Conservation (phyloP, 2,113 vertebrate genomes). For the Penelope pileata region DNA sequence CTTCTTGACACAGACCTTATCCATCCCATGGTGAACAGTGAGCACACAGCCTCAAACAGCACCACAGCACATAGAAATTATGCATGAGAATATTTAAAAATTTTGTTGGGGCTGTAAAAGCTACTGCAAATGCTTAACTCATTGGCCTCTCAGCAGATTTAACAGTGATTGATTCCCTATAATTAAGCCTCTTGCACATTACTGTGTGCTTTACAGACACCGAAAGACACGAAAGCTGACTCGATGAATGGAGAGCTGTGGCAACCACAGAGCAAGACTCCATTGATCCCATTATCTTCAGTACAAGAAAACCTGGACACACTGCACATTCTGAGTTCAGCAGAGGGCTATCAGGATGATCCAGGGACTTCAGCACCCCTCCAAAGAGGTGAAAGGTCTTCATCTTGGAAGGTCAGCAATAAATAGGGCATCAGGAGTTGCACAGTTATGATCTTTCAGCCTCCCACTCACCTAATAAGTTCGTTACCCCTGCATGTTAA, state of each 20-base stretch:
- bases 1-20: neutral
- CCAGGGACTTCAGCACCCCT: neutral
- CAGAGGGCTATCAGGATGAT: neutral
- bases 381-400: neutral
- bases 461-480: neutral
- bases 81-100: too few relatives aligned
- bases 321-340: neutral
- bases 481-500: neutral
- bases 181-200: neutral
- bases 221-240: neutral
- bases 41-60: rapidly evolving
- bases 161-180: neutral
- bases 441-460: neutral
- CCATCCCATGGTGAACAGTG: neutral
- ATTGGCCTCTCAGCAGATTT: neutral
- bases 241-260: neutral
- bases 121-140: neutral
- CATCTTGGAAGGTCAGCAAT: neutral
- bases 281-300: neutral
- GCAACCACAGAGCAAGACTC: rapidly evolving
- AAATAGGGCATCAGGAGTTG: neutral
- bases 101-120: neutral
- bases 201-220: neutral
- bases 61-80: too few relatives aligned
- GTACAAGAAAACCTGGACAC: neutral